Conservation (phyloP, 2,888 invertebrate species). For the Hydroisotoma schaefferi region DNA sequence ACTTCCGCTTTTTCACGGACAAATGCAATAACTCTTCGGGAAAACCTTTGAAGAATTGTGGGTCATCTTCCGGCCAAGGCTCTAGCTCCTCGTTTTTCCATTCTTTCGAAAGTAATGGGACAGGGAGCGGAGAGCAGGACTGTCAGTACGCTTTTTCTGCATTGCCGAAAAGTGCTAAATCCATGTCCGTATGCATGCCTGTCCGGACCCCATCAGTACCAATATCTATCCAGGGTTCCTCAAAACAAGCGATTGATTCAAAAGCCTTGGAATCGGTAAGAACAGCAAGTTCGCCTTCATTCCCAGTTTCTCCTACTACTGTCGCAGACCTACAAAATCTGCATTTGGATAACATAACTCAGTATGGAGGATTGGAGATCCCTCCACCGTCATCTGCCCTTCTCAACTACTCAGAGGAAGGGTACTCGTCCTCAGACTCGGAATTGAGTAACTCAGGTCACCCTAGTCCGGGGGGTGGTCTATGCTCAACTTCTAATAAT, state of each 20-base stretch:
- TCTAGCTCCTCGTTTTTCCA: slow-evolving; percentile 1
- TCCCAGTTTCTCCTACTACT: slow-evolving; percentile 1
- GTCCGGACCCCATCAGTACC: neutral
- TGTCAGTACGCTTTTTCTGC: slow-evolving; percentile 30
- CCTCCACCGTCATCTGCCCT: slow-evolving; percentile 20
- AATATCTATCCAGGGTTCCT: neutral
- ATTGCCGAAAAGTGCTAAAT: slow-evolving; percentile 46
- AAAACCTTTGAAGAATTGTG: neutral
- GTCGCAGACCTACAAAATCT: slow-evolving; percentile 12
- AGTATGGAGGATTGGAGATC: slow-evolving; percentile 7
- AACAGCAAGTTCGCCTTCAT: slow-evolving; percentile 8
- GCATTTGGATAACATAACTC: slow-evolving; percentile 2
- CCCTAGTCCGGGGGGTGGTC: neutral
- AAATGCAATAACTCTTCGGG: neutral
- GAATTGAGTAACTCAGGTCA: slow-evolving; percentile 38
- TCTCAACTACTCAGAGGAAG: slow-evolving; percentile 51
- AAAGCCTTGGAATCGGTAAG: neutral
- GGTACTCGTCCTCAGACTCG: slow-evolving; percentile 54
- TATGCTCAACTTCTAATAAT: neutral
- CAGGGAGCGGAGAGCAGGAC: slow-evolving; percentile 16
- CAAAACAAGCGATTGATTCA: neutral
- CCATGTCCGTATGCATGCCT: slow-evolving; percentile 48
- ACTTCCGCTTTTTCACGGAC: slow-evolving; percentile 69
- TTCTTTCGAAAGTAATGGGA: neutral
- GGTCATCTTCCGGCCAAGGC: neutral